Evolutionary conservation across 64 coral and sea anemone species (phyloP), one percentile per base, ranked within the genome.

Genomic region (Hydrozoanthus tunicans): DNA sequence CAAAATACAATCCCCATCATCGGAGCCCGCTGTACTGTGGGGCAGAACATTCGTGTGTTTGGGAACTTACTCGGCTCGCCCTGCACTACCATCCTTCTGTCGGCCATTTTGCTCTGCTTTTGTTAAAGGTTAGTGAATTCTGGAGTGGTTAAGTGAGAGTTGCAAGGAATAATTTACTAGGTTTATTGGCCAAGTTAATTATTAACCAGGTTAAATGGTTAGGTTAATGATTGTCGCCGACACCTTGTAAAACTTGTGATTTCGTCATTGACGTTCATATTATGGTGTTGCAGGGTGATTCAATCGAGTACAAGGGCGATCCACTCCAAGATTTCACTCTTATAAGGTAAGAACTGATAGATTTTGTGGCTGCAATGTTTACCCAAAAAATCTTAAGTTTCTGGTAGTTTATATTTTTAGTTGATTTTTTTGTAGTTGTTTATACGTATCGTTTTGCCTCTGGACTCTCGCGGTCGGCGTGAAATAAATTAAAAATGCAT

Each of bases 51-150:
- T 91, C 92, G 4, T 99, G 97, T 84, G 70, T 93, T 8, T 96
- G 97, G 94, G 97, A 99, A 77, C 77, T 99, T 4, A 90, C 83
- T 24, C 86, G 79, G 25, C 54, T 99, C 7, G 95, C 82, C 9
- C 55, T 82, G 9, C 97, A 99, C 90, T 99, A 99, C 51, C 94
- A 99, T 86, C 97, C 97, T 4, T 96, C 97, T 10, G 94, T 99
- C 8, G 67, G 57, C 63, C 79, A 89, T 77, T 99, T 99, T 77
- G 97, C 97, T 75, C 43, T 82, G 72, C 79, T 78, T 9, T 86
- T 99, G 12, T 81, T 91, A 62, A 79, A 94, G 94, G 94, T 99
- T 84, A 77, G 17, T 9, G 32, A 27, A 11, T 81, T 59, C n/a
- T 0, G 25, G 6, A 8, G 9, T 4, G 23, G 9, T 68, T 4